These are phyloP conservation scores for Tupaia chinensis DNA, from an alignment of 2,113 vertebrate genomes.

Conservation along the genomic window DNA sequence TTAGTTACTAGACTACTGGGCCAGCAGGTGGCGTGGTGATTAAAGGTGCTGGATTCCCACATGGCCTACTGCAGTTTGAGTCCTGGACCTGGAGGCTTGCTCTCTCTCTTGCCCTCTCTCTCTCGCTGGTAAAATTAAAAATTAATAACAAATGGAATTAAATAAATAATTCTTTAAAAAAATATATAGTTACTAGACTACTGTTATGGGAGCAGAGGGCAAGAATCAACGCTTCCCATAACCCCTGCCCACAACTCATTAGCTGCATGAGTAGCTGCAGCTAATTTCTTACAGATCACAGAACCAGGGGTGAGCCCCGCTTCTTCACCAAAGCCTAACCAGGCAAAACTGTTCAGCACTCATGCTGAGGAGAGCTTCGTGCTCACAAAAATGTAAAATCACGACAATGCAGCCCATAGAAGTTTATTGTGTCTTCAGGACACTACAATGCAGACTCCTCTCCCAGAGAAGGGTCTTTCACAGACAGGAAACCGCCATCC, in stretches of 20 bases:
- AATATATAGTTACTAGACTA: background rate
- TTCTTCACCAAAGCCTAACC: background rate
- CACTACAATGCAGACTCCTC: slow-evolving; percentile 22
- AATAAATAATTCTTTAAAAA: too few species aligned
- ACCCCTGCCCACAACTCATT: background rate
- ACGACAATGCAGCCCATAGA: background rate
- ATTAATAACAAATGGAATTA: too few species aligned
- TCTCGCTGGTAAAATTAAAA: too few species aligned
- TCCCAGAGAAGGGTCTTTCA: slow-evolving; percentile 40
- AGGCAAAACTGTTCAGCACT: background rate
- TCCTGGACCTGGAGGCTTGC: too few species aligned
- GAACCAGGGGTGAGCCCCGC: background rate
- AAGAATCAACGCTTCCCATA: background rate
- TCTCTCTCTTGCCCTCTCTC: too few species aligned
- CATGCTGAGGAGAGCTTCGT: background rate
- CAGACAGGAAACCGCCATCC: background rate
- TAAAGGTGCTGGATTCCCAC: too few species aligned
- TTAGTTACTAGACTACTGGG: background rate
- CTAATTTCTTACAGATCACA: background rate
- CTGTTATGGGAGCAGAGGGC: background rate
- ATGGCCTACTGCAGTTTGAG: too few species aligned
- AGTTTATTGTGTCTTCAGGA: slow-evolving; percentile 74
- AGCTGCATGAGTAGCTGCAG: background rate
- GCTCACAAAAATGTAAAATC: slow-evolving; percentile 48
- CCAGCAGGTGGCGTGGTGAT: too few species aligned